A percentile compares a stretch with the other conserved stretches of the same genome.
phyloP scores from a whole-genome alignment of 2,888 invertebrate genomes.

The Taphrorychus bicolor region DNA sequence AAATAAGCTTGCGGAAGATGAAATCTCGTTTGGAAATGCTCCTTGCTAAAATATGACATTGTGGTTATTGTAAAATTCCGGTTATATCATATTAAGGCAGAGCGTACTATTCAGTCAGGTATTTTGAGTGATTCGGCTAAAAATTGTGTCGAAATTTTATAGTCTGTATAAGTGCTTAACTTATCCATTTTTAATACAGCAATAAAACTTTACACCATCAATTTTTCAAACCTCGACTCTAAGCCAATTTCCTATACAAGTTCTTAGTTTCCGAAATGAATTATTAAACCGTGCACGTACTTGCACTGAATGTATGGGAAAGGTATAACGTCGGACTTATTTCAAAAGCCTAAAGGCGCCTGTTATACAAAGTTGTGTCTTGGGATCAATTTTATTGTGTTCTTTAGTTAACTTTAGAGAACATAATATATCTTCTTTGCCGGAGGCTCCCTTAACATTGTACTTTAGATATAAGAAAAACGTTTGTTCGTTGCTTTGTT shows the following conservation, averaged over 20 bases:
- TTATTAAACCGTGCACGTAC: slow-evolving; percentile 30
- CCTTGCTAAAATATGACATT: neutral
- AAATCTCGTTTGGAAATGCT: neutral
- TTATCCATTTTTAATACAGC: neutral
- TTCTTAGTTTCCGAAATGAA: slow-evolving; percentile 5
- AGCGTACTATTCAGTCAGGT: neutral
- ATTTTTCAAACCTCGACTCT: neutral
- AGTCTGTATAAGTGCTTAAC: neutral
- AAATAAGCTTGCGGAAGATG: neutral
- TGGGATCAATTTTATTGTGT: slow-evolving; percentile 35
- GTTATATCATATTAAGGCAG: neutral
- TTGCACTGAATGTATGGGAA: slow-evolving; percentile 26
- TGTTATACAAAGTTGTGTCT: slow-evolving; percentile 33
- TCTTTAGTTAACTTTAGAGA: slow-evolving; percentile 12
- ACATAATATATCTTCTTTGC: neutral
- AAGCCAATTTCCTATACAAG: neutral
- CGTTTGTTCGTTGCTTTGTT: neutral
- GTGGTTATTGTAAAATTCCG: neutral
- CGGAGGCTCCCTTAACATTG: neutral
- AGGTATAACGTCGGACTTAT: slow-evolving; percentile 28
- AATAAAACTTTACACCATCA: neutral
- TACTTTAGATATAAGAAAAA: neutral
- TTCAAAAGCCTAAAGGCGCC: slow-evolving; percentile 31
- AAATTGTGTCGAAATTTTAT: too few species aligned
- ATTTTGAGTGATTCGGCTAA: too few species aligned